These are phyloP conservation scores for Neuroscelio doddi DNA, from an alignment of 2,888 invertebrate genomes.

Conservation along the genomic window DNA sequence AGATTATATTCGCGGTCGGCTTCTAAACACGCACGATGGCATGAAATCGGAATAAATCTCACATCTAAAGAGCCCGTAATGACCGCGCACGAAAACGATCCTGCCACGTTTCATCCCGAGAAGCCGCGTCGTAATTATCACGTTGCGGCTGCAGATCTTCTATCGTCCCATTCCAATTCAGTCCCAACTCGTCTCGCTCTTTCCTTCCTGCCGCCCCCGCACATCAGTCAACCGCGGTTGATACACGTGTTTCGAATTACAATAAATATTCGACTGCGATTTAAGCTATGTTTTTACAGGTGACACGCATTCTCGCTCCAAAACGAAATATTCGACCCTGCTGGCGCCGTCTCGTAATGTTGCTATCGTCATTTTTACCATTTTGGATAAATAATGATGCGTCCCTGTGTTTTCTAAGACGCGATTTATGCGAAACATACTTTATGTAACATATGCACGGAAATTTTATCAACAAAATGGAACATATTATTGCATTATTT, in stretches of 20 bases:
- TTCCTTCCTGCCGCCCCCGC: constrained; percentile 14
- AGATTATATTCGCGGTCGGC: not conserved
- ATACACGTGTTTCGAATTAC: constrained; percentile 66
- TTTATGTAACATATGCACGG: no score
- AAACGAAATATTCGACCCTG: constrained; percentile 15
- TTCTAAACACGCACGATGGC: not conserved
- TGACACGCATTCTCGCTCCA: constrained; percentile 54
- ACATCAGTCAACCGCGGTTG: constrained; percentile 12
- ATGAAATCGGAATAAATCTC: constrained; percentile 31
- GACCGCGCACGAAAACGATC: constrained; percentile 23
- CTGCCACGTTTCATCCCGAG: constrained; percentile 29
- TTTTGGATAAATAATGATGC: constrained; percentile 64
- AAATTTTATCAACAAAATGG: no score
- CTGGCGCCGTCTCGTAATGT: not conserved
- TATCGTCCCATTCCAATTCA: constrained; percentile 32
- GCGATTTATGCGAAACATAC: constrained; percentile 37
- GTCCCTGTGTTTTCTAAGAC: constrained; percentile 38
- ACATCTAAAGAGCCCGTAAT: constrained; percentile 23
- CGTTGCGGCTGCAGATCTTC: constrained; percentile 24
- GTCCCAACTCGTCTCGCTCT: constrained; percentile 22
- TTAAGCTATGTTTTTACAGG: constrained; percentile 68
- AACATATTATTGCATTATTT: no score
- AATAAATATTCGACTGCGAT: constrained; percentile 65
- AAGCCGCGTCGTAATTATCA: constrained; percentile 41
- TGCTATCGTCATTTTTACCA: constrained; percentile 54